Evolutionary conservation across 2,113 vertebrate genomes (phyloP).

Genomic region (Chrysemys picta): DNA sequence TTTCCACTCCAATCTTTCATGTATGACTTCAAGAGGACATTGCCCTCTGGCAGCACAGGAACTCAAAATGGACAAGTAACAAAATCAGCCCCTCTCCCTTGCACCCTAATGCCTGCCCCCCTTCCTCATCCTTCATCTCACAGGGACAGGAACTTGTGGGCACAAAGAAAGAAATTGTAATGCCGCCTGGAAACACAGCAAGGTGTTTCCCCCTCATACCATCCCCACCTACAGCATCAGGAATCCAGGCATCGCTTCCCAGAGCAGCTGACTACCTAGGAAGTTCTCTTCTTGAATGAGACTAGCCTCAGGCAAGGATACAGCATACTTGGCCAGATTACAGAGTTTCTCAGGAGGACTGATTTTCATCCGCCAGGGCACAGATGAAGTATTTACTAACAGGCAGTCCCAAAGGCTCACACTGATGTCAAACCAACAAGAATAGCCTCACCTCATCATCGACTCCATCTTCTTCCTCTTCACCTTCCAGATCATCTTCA

Average conservation of each 20-base stretch:
- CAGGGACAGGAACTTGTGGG: background rate
- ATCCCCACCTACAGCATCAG: background rate
- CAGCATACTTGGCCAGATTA: background rate
- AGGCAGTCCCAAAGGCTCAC: rapidly evolving
- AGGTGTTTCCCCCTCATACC: background rate
- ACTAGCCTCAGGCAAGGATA: background rate
- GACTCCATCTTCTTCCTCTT: conserved; percentile 74
- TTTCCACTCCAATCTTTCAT: background rate
- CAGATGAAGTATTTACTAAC: background rate
- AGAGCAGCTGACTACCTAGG: background rate
- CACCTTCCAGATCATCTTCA: conserved; percentile 82
- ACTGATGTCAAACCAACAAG: background rate
- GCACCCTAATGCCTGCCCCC: background rate
- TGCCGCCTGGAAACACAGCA: background rate
- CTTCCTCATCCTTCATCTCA: background rate
- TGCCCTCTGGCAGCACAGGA: background rate
- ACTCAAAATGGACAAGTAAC: background rate
- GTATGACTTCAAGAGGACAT: background rate
- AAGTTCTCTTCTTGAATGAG: background rate
- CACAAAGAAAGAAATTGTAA: background rate
- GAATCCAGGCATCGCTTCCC: background rate
- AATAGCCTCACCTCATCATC: conserved; percentile 74
- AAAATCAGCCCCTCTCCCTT: background rate
- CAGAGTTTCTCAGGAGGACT: background rate
- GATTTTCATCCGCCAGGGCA: too few species aligned